A percentile compares a stretch with the other conserved stretches of the same genome.
phyloP scores from a whole-genome alignment of 2,888 invertebrate species.

The Notocelia uddmanniana region DNA sequence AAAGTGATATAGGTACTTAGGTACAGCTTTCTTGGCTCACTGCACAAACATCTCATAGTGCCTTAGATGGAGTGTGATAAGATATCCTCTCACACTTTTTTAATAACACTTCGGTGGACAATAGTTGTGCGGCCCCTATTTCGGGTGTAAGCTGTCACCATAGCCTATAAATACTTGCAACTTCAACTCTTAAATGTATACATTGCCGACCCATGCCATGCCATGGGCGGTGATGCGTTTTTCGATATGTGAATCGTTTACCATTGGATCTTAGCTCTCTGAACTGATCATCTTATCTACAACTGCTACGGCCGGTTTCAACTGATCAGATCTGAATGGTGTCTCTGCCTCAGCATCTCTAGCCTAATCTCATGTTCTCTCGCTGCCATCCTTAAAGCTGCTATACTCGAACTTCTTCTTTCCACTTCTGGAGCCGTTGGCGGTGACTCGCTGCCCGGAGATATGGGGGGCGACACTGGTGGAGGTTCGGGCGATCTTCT shows the following conservation, averaged over 20 bases:
- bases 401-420: constrained; percentile 94
- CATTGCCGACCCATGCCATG: no score
- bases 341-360: constrained; percentile 92
- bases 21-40: no score
- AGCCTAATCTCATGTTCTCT: constrained; percentile 95
- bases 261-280: constrained; percentile 10
- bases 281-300: constrained; percentile 10
- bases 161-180: no score
- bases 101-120: no score
- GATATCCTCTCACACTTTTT: no score
- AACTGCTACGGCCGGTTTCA: constrained; percentile 80
- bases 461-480: constrained; percentile 84
- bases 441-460: constrained; percentile 83
- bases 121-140: no score
- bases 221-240: no score
- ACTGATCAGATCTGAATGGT: constrained; percentile 91
- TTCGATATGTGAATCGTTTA: constrained; percentile 17
- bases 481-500: constrained; percentile 78
- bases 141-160: no score
- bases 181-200: no score
- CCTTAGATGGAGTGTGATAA: no score
- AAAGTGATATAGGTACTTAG: no score
- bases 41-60: no score
- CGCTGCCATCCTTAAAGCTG: constrained; percentile 94
- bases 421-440: constrained; percentile 90